These are phyloP conservation scores for Chrysocyon brachyurus DNA, from an alignment of 2,797 vertebrate species.

Conservation along the genomic window DNA sequence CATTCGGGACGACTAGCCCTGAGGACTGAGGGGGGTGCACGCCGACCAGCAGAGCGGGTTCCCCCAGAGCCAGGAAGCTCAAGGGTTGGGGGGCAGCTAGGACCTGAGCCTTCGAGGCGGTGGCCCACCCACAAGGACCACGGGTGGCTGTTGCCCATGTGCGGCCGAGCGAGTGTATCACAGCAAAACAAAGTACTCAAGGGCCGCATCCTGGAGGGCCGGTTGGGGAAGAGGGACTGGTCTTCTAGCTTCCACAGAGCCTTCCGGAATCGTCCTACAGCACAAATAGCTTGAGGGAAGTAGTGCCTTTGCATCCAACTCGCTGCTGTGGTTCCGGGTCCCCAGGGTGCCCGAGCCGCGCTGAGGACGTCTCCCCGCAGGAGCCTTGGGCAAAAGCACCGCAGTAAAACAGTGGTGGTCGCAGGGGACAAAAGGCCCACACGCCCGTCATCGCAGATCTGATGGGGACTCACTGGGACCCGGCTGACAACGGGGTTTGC, in stretches of 20 bases:
- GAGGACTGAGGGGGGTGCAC: not conserved
- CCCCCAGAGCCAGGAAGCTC: not conserved
- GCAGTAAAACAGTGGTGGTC: not conserved
- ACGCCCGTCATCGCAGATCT: not conserved
- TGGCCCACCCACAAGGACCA: not conserved
- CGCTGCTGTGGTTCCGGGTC: too few relatives aligned
- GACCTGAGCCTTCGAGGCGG: not conserved
- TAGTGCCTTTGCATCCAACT: too few relatives aligned
- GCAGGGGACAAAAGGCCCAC: not conserved
- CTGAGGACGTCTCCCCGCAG: too few relatives aligned
- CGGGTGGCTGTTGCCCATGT: accelerated
- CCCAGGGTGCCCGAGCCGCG: too few relatives aligned
- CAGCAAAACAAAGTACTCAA: not conserved
- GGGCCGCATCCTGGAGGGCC: not conserved
- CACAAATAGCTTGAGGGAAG: not conserved
- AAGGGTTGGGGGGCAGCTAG: not conserved
- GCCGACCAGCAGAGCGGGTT: not conserved
- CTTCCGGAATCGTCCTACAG: too few relatives aligned
- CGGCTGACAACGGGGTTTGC: not conserved
- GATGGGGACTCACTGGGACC: not conserved
- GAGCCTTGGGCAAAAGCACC: not conserved
- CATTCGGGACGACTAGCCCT: accelerated
- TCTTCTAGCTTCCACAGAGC: too few relatives aligned
- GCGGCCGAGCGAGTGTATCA: too few relatives aligned
- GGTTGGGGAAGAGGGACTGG: not conserved